Evolutionary conservation across 2,888 invertebrate species (phyloP).

Genomic region (Bombyx huttoni): DNA sequence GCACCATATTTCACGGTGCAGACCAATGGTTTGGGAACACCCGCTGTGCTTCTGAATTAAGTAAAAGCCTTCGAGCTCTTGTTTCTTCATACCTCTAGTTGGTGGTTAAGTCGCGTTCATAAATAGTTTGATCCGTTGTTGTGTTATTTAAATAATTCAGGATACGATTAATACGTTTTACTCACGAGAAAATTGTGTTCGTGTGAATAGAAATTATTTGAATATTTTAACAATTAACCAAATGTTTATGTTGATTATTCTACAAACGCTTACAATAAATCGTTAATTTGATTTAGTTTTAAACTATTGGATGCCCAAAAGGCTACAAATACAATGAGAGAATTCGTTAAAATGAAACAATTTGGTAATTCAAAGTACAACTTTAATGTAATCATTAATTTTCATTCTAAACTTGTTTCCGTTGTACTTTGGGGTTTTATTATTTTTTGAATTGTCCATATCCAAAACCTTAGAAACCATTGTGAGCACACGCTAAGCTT

Average conservation of each 20-base stretch:
- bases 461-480: conserved; percentile 7
- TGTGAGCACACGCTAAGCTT: conserved; percentile 30
- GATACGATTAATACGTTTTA: too few species aligned
- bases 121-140: conserved; percentile 4
- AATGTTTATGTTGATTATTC: too few species aligned
- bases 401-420: too few species aligned
- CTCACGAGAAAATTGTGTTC: too few species aligned
- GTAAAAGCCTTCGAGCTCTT: conserved; percentile 80
- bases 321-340: background rate
- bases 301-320: too few species aligned
- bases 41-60: conserved; percentile 82
- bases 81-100: conserved; percentile 66
- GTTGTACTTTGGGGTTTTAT: background rate
- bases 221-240: too few species aligned
- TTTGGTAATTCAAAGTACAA: background rate
- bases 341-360: conserved; percentile 1
- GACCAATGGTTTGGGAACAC: conserved; percentile 70
- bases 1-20: conserved; percentile 67
- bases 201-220: too few species aligned
- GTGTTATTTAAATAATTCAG: background rate
- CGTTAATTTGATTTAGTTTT: too few species aligned
- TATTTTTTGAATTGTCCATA: background rate
- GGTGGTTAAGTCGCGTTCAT: conserved; percentile 27
- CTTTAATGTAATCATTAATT: too few species aligned
- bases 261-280: too few species aligned